Percentiles rank a stretch among this genome's conserved stretches.
Conservation (phyloP, 2,888 invertebrate genomes). For the Frankliniella fusca region DNA sequence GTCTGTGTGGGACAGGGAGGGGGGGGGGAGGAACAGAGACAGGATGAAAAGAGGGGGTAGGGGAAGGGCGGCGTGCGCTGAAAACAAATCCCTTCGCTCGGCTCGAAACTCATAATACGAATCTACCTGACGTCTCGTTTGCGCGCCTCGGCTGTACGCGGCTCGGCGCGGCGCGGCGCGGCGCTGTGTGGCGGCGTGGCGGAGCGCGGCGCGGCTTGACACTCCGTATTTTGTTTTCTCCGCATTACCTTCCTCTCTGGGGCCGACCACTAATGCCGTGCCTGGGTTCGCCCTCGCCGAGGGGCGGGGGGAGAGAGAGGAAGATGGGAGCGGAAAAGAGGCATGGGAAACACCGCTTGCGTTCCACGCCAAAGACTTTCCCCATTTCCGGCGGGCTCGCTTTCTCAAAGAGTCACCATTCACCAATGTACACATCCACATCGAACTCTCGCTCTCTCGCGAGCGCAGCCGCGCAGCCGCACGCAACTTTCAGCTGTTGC, state of each 20-base stretch:
- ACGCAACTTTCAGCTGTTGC: constrained; percentile 5
- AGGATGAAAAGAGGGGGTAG: no score
- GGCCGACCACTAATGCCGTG: not conserved
- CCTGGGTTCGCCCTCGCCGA: not conserved
- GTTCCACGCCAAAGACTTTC: constrained; percentile 20
- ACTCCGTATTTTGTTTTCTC: not conserved
- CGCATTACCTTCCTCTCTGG: not conserved
- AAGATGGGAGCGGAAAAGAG: not conserved
- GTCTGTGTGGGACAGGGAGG: not conserved
- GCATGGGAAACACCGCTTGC: not conserved
- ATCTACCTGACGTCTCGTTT: constrained; percentile 3
- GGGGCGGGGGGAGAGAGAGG: not conserved
- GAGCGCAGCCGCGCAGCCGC: not conserved
- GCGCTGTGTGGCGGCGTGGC: not conserved
- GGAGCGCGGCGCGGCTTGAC: not conserved
- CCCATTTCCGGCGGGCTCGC: not conserved
- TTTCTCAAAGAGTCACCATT: constrained; percentile 1
- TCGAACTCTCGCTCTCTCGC: not conserved
- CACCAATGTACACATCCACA: not conserved
- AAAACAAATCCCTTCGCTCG: not conserved
- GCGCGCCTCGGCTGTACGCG: not conserved
- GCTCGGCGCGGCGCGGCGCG: not conserved
- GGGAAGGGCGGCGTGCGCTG: not conserved
- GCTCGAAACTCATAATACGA: not conserved
- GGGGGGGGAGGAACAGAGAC: no score